Conservation (phyloP, 2,797 vertebrate genomes). For the Gila robusta region DNA sequence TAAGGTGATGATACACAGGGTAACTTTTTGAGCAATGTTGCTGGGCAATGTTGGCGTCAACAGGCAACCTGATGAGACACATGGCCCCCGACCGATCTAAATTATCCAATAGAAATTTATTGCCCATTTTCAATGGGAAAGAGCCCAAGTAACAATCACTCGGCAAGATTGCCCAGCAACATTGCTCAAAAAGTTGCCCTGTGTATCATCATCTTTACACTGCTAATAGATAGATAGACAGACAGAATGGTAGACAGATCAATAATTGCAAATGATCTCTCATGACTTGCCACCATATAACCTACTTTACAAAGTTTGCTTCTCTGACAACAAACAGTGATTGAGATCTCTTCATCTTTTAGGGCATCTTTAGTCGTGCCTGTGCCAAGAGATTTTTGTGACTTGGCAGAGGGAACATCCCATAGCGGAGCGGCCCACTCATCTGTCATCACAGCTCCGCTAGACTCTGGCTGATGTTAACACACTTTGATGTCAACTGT, state of each 20-base stretch:
- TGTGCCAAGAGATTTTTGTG: slow-evolving; percentile 25
- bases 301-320: slow-evolving; percentile 33
- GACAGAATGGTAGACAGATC: too few relatives aligned
- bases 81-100: too few relatives aligned
- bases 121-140: too few relatives aligned
- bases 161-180: too few relatives aligned
- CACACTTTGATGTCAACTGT: slow-evolving; percentile 49
- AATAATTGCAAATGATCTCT: background rate
- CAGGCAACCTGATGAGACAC: too few relatives aligned
- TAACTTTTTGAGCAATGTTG: too few relatives aligned
- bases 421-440: slow-evolving; percentile 36
- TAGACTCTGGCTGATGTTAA: slow-evolving; percentile 47
- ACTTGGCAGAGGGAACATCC: slow-evolving; percentile 40
- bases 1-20: too few relatives aligned
- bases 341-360: slow-evolving; percentile 24
- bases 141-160: too few relatives aligned
- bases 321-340: background rate
- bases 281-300: slow-evolving; percentile 13
- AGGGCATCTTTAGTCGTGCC: slow-evolving; percentile 3
- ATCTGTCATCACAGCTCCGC: slow-evolving; percentile 43
- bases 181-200: too few relatives aligned
- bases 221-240: background rate
- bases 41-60: too few relatives aligned
- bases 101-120: too few relatives aligned
- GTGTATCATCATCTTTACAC: too few relatives aligned